These are phyloP conservation scores for Scaeva pyrastri DNA, from an alignment of 2,888 invertebrate species.

Conservation along the genomic window DNA sequence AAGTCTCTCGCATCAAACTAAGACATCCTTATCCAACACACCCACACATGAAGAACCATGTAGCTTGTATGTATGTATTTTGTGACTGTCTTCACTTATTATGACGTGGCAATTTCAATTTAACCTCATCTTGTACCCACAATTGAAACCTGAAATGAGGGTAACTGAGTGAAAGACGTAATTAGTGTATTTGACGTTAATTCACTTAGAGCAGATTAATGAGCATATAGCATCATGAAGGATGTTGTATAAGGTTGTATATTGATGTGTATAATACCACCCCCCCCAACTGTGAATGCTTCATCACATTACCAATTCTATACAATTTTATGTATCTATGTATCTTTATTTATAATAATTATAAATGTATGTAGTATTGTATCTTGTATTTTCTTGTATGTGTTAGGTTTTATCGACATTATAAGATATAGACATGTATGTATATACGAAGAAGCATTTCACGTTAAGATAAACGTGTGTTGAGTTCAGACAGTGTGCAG, in stretches of 20 bases:
- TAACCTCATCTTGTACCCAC: conserved; percentile 76
- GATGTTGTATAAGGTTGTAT: conserved; percentile 54
- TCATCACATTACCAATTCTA: conserved; percentile 13
- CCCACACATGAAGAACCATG: too few species aligned
- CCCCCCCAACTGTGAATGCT: conserved; percentile 4
- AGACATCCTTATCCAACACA: too few species aligned
- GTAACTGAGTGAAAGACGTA: conserved; percentile 78
- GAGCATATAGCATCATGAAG: conserved; percentile 77
- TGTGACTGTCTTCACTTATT: conserved; percentile 35
- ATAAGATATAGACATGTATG: neutral
- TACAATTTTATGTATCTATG: neutral
- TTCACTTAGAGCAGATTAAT: conserved; percentile 78
- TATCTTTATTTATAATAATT: neutral
- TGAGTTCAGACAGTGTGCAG: conserved; percentile 20
- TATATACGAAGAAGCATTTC: neutral
- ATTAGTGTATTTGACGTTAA: conserved; percentile 78
- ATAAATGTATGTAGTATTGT: neutral
- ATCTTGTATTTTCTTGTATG: neutral
- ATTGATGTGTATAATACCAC: neutral
- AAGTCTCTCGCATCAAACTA: too few species aligned
- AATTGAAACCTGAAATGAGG: conserved; percentile 77
- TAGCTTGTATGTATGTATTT: too few species aligned
- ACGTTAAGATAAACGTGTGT: conserved; percentile 34
- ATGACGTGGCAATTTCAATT: conserved; percentile 76
- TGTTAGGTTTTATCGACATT: too few species aligned